Evolutionary conservation across 2,797 vertebrate species (phyloP).

Genomic region (Otolemur crassicaudatus): DNA sequence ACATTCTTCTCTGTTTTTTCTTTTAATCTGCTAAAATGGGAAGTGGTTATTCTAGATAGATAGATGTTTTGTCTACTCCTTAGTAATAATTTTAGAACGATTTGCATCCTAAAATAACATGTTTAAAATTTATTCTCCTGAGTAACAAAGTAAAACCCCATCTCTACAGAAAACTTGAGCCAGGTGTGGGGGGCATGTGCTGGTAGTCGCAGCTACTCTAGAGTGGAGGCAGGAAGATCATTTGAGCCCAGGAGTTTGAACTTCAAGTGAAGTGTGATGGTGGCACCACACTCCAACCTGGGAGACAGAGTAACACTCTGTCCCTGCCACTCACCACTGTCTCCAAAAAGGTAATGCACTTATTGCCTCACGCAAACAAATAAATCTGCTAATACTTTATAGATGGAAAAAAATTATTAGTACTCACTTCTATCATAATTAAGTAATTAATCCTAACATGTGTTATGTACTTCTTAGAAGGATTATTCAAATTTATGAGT

Average conservation of each 20-base stretch:
- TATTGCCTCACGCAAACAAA: neutral
- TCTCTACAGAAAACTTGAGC: neutral
- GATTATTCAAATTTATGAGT: neutral
- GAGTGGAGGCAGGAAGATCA: neutral
- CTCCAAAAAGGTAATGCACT: neutral
- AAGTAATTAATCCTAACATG: neutral
- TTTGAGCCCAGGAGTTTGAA: neutral
- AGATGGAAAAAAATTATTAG: neutral
- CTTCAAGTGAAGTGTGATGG: neutral
- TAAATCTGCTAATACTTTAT: neutral
- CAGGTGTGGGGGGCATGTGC: too few relatives aligned
- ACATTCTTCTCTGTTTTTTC: neutral
- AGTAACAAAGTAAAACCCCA: neutral
- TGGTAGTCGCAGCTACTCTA: neutral
- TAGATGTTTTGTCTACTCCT: neutral
- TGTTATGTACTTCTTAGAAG: neutral
- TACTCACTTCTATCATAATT: neutral
- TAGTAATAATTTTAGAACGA: neutral
- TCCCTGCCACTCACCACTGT: too few relatives aligned
- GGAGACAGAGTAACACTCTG: neutral
- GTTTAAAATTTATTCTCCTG: neutral
- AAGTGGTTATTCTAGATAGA: neutral
- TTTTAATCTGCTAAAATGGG: neutral
- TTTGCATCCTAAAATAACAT: neutral
- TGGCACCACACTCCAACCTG: neutral